These are phyloP conservation scores for Urocyon cinereoargenteus DNA, from an alignment of 2,797 vertebrate genomes.

Conservation along the genomic window DNA sequence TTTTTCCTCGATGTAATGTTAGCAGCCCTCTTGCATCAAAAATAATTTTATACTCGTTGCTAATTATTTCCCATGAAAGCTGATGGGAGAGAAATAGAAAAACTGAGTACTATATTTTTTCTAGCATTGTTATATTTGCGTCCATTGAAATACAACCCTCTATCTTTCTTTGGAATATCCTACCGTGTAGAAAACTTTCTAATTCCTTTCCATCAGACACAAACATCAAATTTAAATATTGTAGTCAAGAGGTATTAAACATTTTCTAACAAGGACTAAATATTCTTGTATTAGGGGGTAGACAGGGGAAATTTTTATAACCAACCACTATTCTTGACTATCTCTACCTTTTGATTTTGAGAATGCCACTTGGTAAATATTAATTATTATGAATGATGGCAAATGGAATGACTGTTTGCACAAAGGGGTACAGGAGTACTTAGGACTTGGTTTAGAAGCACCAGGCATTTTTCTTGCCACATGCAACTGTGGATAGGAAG, in stretches of 20 bases:
- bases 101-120: background rate
- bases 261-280: background rate
- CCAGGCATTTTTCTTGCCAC: conserved; percentile 22
- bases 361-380: conserved; percentile 38
- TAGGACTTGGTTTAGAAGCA: conserved; percentile 38
- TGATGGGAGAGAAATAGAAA: background rate
- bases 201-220: background rate
- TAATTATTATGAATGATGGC: conserved; percentile 59
- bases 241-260: background rate
- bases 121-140: background rate
- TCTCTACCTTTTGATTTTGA: background rate
- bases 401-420: conserved; percentile 70
- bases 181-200: background rate
- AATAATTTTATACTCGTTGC: background rate
- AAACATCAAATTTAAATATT: background rate
- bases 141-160: background rate
- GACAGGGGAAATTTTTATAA: background rate
- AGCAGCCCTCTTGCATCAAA: background rate
- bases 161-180: background rate
- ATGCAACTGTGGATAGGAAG: background rate
- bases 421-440: conserved; percentile 36
- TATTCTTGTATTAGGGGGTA: background rate
- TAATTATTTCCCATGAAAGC: background rate
- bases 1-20: background rate
- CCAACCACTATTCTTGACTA: background rate